Conservation (phyloP, 2,888 invertebrate genomes). For the Anagyrus pseudococci region DNA sequence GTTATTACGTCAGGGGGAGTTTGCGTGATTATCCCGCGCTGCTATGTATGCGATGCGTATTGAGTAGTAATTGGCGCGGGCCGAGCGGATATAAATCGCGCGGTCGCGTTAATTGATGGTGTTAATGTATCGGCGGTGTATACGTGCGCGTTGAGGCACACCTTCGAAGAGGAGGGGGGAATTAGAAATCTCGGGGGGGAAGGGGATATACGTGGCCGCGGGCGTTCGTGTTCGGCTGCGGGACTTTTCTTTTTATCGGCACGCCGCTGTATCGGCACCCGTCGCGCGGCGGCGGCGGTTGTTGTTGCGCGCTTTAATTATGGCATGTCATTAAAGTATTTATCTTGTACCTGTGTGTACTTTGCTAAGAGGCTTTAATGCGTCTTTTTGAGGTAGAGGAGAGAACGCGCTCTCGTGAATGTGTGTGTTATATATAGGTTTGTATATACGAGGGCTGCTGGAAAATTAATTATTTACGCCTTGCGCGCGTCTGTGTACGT, state of each 20-base stretch:
- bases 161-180: too few relatives aligned
- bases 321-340: neutral
- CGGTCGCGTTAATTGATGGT: conserved; percentile 23
- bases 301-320: neutral
- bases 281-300: too few relatives aligned
- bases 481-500: neutral
- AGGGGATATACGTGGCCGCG: neutral
- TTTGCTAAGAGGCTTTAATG: too few relatives aligned
- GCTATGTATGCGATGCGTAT: too few relatives aligned
- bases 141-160: neutral
- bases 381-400: too few relatives aligned
- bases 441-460: neutral
- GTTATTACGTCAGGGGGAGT: too few relatives aligned
- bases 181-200: conserved; percentile 19
- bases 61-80: too few relatives aligned
- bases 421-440: too few relatives aligned
- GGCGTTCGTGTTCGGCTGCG: neutral
- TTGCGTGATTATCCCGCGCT: too few relatives aligned
- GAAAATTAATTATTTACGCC: neutral
- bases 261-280: too few relatives aligned
- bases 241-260: neutral
- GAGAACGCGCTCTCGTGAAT: too few relatives aligned
- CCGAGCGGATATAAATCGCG: conserved; percentile 21
- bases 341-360: neutral
- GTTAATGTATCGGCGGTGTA: conserved; percentile 26